A percentile compares a stretch with the other conserved stretches of the same genome.
Evolutionary conservation across 2,888 invertebrate species (phyloP).

Genomic region (Sturmia bella): DNA sequence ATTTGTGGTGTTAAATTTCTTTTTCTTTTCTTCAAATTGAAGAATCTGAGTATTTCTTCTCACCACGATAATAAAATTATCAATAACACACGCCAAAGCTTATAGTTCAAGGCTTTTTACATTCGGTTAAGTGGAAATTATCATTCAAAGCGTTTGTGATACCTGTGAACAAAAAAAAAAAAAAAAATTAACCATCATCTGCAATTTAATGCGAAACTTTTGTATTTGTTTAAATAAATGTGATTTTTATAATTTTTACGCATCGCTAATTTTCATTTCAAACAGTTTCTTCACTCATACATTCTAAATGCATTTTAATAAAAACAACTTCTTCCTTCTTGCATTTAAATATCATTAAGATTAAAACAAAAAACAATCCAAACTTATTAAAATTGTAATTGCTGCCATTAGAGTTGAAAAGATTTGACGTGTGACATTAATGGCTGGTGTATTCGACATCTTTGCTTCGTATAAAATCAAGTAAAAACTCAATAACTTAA

Average conservation of each 20-base stretch:
- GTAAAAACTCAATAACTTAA: neutral
- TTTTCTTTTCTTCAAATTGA: too few relatives aligned
- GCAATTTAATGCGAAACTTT: too few relatives aligned
- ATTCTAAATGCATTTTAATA: neutral
- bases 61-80: too few relatives aligned
- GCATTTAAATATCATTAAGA: constrained; percentile 3
- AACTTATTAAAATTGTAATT: neutral
- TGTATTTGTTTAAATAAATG: neutral
- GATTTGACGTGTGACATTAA: neutral
- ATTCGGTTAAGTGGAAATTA: too few relatives aligned
- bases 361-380: neutral
- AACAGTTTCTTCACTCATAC: neutral
- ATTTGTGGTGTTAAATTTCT: too few relatives aligned
- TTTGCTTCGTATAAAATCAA: neutral
- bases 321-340: neutral
- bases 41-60: too few relatives aligned
- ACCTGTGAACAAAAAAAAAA: too few relatives aligned
- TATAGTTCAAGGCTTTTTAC: too few relatives aligned
- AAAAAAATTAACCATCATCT: too few relatives aligned
- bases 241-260: neutral
- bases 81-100: too few relatives aligned
- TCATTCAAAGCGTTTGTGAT: too few relatives aligned
- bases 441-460: neutral
- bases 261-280: neutral
- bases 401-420: neutral